These are phyloP conservation scores for Pristionchus exspectatus DNA, from an alignment of 2,888 invertebrate species.

Conservation along the genomic window DNA sequence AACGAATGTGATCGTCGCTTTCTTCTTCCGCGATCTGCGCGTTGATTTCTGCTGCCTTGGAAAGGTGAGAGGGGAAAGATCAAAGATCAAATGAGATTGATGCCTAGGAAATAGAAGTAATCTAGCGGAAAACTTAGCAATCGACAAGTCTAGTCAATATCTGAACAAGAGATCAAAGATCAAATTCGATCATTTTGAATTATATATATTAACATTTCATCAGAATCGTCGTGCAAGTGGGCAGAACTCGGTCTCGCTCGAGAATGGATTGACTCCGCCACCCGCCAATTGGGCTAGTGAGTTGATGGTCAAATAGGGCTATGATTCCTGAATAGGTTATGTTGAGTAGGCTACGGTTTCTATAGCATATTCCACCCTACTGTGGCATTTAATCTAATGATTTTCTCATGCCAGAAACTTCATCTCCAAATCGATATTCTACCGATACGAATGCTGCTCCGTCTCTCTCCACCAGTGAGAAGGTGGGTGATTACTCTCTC, in stretches of 20 bases:
- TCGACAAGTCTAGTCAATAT: background rate
- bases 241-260: background rate
- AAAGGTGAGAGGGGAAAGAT: constrained; percentile 5
- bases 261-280: constrained; percentile 13
- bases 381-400: background rate
- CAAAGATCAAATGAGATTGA: background rate
- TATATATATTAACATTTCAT: background rate
- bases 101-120: too few species aligned
- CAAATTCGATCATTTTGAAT: background rate
- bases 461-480: background rate
- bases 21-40: constrained; percentile 43
- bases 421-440: background rate
- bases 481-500: constrained; percentile 2
- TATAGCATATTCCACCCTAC: background rate
- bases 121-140: background rate
- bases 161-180: background rate
- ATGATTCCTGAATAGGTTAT: too few species aligned
- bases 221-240: constrained; percentile 33
- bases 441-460: constrained; percentile 13
- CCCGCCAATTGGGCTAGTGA: constrained; percentile 19
- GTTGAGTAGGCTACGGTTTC: too few species aligned
- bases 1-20: constrained; percentile 29
- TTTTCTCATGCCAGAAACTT: background rate
- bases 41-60: constrained; percentile 40
- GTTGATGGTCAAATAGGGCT: too few species aligned